phyloP scores from a whole-genome alignment of 2,113 vertebrate genomes.

The Cryptoleucopteryx plumbea region DNA sequence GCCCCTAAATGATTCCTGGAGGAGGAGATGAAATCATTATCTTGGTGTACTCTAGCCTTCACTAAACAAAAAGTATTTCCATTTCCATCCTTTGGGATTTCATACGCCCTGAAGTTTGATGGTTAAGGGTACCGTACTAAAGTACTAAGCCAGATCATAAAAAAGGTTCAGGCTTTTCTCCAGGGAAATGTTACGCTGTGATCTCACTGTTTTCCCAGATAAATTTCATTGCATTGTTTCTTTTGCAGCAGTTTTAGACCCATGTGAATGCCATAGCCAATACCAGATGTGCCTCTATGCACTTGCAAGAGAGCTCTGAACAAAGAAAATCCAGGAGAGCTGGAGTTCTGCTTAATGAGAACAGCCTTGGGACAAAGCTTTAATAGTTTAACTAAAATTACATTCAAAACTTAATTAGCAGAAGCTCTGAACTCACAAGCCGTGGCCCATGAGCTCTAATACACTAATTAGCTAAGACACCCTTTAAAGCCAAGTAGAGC shows the following conservation, averaged over 20 bases:
- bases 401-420: constrained; percentile 74
- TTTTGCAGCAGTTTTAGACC: constrained; percentile 34
- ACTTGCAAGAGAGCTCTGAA: constrained; percentile 35
- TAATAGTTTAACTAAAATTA: constrained; percentile 74
- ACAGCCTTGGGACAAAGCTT: constrained; percentile 66
- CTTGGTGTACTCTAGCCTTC: neutral
- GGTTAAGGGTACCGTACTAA: neutral
- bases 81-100: constrained; percentile 11
- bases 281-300: constrained; percentile 40
- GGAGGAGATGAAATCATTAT: neutral
- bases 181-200: constrained; percentile 42
- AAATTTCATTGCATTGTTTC: constrained; percentile 60
- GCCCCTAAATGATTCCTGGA: neutral
- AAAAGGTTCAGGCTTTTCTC: constrained; percentile 51
- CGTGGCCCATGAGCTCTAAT: constrained; percentile 58
- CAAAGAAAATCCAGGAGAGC: constrained; percentile 51
- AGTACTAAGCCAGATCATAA: constrained; percentile 37
- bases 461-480: constrained; percentile 71
- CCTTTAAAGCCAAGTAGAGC: constrained; percentile 47
- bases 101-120: neutral
- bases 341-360: constrained; percentile 49
- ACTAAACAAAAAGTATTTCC: constrained; percentile 25
- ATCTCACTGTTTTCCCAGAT: constrained; percentile 62
- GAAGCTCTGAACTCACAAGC: constrained; percentile 68
- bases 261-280: constrained; percentile 29